These are phyloP conservation scores for Automeris io DNA, from an alignment of 2,888 invertebrate genomes.

Conservation along the genomic window DNA sequence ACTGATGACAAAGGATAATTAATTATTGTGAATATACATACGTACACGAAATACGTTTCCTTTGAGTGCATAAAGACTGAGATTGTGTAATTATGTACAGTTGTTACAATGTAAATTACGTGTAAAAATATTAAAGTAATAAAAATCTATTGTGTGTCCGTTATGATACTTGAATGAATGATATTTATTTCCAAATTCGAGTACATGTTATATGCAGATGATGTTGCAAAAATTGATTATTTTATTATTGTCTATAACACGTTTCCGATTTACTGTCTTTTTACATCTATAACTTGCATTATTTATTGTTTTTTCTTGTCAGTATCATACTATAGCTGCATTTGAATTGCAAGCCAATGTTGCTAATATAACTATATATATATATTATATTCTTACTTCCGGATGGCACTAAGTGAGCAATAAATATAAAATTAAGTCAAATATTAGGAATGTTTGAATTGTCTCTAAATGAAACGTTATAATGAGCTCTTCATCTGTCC, in stretches of 20 bases:
- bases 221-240: background rate
- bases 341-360: background rate
- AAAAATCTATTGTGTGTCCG: slow-evolving; percentile 39
- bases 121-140: slow-evolving; percentile 23
- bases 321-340: background rate
- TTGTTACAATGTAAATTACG: slow-evolving; percentile 50
- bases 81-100: slow-evolving; percentile 53
- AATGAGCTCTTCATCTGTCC: slow-evolving; percentile 67
- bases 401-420: slow-evolving; percentile 42
- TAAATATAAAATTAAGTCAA: slow-evolving; percentile 9
- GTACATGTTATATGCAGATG: slow-evolving; percentile 10
- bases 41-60: slow-evolving; percentile 11
- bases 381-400: slow-evolving; percentile 36
- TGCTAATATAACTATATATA: slow-evolving; percentile 4
- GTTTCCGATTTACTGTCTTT: no score
- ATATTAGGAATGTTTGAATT: slow-evolving; percentile 15
- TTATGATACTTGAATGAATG: slow-evolving; percentile 28
- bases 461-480: slow-evolving; percentile 38
- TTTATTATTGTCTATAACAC: background rate
- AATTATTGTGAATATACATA: slow-evolving; percentile 20
- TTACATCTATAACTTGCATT: no score
- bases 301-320: background rate
- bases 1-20: slow-evolving; percentile 15
- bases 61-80: slow-evolving; percentile 54
- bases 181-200: slow-evolving; percentile 14